These are phyloP conservation scores for Apus apus DNA, from an alignment of 2,113 vertebrate genomes.

Conservation along the genomic window DNA sequence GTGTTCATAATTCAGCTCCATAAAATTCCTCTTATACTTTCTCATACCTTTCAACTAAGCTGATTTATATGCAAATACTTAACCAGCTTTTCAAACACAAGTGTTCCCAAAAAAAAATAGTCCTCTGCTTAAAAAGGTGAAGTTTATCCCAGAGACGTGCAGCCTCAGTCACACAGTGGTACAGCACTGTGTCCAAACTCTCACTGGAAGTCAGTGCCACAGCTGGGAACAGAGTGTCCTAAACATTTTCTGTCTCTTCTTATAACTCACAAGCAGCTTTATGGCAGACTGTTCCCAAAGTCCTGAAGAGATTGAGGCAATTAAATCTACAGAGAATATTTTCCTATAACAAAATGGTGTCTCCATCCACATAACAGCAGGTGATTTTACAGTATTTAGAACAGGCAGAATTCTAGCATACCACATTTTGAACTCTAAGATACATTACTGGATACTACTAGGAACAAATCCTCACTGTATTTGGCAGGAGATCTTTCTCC, in stretches of 20 bases:
- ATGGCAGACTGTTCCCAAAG: neutral
- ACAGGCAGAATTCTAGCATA: neutral
- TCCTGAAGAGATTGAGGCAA: neutral
- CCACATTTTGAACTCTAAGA: neutral
- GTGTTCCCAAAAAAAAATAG: neutral
- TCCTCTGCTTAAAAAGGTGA: neutral
- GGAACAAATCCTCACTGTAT: constrained; percentile 3
- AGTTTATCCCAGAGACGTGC: neutral
- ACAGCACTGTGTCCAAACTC: neutral
- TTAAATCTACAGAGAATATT: neutral
- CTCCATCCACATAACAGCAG: constrained; percentile 1
- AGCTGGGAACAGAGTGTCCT: neutral
- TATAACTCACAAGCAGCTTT: neutral
- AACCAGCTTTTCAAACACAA: neutral
- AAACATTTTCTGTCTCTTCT: neutral
- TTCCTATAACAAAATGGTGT: constrained; percentile 8
- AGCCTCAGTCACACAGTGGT: neutral
- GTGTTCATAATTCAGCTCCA: neutral
- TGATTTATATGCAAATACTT: neutral
- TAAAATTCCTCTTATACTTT: neutral
- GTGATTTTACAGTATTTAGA: constrained; percentile 27
- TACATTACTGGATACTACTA: neutral
- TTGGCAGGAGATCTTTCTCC: constrained; percentile 3
- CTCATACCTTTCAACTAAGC: neutral
- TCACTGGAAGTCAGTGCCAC: neutral